Percentiles rank a stretch among this genome's conserved stretches.
These are phyloP conservation scores for Bufotes viridis DNA, from an alignment of 2,797 vertebrate species.

Conservation along the genomic window DNA sequence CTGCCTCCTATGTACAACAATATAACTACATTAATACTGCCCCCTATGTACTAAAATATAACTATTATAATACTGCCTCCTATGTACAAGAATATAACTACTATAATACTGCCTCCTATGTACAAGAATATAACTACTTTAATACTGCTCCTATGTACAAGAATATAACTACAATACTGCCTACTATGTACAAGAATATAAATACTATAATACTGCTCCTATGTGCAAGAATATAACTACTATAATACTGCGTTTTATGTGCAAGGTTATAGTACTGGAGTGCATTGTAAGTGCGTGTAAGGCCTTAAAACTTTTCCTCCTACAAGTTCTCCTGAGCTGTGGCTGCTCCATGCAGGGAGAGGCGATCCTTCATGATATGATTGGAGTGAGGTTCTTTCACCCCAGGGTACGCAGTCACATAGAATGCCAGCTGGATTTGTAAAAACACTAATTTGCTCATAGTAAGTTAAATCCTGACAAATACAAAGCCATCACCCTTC, in stretches of 20 bases:
- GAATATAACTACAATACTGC: neutral
- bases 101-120: neutral
- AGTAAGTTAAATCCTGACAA: constrained; percentile 48
- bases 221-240: neutral
- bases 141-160: neutral
- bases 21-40: constrained; percentile 4
- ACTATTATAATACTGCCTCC: neutral
- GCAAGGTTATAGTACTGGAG: neutral
- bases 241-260: neutral
- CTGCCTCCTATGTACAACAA: neutral
- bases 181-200: neutral
- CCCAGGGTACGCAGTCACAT: constrained; percentile 14
- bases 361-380: constrained; percentile 30
- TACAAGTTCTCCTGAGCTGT: neutral
- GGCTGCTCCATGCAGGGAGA: constrained; percentile 7
- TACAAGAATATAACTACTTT: constrained; percentile 6
- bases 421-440: constrained; percentile 43
- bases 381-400: constrained; percentile 21
- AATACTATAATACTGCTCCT: neutral
- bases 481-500: constrained; percentile 36
- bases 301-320: neutral
- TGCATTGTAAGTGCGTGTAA: too few relatives aligned
- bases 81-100: constrained; percentile 3
- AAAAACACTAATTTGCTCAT: constrained; percentile 51
- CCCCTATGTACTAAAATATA: neutral